These are phyloP conservation scores for Drosophila sordidapex DNA, from an alignment of 2,888 invertebrate genomes.

Conservation along the genomic window DNA sequence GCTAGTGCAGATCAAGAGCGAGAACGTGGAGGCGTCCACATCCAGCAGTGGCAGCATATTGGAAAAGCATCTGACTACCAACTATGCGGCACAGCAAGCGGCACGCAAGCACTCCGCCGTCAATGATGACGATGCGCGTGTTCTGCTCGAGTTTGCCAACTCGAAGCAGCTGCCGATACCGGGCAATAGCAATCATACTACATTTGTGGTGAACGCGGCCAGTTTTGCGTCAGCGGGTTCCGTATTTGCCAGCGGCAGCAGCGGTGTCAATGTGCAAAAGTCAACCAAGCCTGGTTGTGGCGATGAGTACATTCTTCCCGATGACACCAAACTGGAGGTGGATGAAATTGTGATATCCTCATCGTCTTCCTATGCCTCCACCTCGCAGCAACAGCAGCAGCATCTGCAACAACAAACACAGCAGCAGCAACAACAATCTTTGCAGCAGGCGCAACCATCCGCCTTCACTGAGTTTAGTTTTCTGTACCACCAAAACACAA, in stretches of 20 bases:
- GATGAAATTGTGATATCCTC: slow-evolving; percentile 80
- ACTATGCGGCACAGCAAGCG: slow-evolving; percentile 35
- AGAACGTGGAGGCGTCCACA: slow-evolving; percentile 51
- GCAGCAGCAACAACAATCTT: slow-evolving; percentile 22
- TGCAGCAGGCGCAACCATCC: slow-evolving; percentile 46
- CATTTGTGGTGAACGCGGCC: slow-evolving; percentile 72
- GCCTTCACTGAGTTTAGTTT: slow-evolving; percentile 68
- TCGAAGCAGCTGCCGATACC: slow-evolving; percentile 68
- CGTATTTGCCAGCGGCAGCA: slow-evolving; percentile 68
- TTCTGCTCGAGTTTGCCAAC: slow-evolving; percentile 80
- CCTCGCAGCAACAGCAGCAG: slow-evolving; percentile 40
- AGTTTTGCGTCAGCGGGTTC: slow-evolving; percentile 81
- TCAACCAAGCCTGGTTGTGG: slow-evolving; percentile 52
- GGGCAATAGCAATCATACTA: slow-evolving; percentile 51
- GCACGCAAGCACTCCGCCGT: slow-evolving; percentile 55
- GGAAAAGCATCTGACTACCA: slow-evolving; percentile 77
- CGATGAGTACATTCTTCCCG: slow-evolving; percentile 73
- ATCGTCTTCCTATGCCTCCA: slow-evolving; percentile 75
- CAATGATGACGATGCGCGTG: slow-evolving; percentile 80
- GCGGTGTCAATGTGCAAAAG: slow-evolving; percentile 22
- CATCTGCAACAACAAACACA: slow-evolving; percentile 29
- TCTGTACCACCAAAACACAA: slow-evolving; percentile 61
- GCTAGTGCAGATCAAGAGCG: slow-evolving; percentile 74
- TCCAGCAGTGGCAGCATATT: slow-evolving; percentile 69
- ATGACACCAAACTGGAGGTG: slow-evolving; percentile 70